Evolutionary conservation across 2,113 vertebrate species (phyloP), one percentile per base, ranked within the genome.

Genomic region (Erpornis zantholeuca): DNA sequence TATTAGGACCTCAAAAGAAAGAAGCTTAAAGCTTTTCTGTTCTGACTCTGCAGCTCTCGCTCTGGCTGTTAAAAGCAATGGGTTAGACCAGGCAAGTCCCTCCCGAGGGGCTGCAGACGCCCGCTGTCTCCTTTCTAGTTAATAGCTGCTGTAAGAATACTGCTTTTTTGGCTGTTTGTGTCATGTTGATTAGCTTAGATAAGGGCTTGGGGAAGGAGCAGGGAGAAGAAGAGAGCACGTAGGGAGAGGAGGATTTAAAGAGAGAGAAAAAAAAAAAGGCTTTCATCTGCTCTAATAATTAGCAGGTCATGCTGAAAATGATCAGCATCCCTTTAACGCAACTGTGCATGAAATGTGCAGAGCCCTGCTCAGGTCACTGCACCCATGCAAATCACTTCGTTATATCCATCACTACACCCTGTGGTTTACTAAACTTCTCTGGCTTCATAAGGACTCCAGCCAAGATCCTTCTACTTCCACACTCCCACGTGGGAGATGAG

Each of bases 231-330:
- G 72, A 75, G 79, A 66, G 83, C 70, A 72, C 15, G 61, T 8
- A 86, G 45, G 19, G 77, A 77, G 63, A 87, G 19, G 36, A 85
- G 83, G 92, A 88, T 77, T 93, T 78, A 85, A 82, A 82, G 80
- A 57, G 44, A 10, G n/a, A n/a, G 38, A 19, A 7, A 25, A 27
- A 33, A 56, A 69, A 35, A 69, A 65, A 40, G 9, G 29, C 87
- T 95, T 96, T 95, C 84, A 96, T 93, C 54, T 96, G 90, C 70
- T 96, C 85, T 91, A 92, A 59, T 92, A 96, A 96, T 95, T 95
- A 95, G 95, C 92, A 96, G 94, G 95, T 92, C 96, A 96, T 54
- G 66, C 91, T 94, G 93, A 91, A 95, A 95, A 60, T 65, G 47
- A 92, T 96, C 87, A 95, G 82, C 94, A 96, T 91, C 95, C 66